Conservation (phyloP, 2,888 invertebrate species). For the Cybosia mesomella region DNA sequence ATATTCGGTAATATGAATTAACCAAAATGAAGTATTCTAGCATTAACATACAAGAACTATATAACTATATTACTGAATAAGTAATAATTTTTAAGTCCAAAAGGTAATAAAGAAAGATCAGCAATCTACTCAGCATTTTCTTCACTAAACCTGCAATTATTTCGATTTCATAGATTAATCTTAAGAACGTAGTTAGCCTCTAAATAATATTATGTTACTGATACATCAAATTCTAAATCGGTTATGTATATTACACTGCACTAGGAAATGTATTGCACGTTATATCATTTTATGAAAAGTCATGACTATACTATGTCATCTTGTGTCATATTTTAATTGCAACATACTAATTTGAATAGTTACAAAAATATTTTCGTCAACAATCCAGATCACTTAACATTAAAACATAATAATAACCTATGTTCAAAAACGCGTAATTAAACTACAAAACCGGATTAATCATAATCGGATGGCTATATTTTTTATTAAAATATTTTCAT, state of each 20-base stretch:
- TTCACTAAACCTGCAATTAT: not conserved
- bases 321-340: not conserved
- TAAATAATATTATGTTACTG: too few species aligned
- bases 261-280: too few species aligned
- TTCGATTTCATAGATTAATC: not conserved
- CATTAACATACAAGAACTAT: constrained; percentile 1
- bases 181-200: not conserved
- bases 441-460: too few species aligned
- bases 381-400: too few species aligned
- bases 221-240: too few species aligned
- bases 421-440: too few species aligned
- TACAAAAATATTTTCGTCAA: too few species aligned
- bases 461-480: too few species aligned
- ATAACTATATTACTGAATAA: not conserved
- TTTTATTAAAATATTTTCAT: not conserved
- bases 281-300: not conserved
- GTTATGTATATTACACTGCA: too few species aligned
- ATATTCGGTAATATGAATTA: not conserved
- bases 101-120: constrained; percentile 19
- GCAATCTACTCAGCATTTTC: constrained; percentile 34
- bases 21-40: constrained; percentile 11
- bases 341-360: too few species aligned
- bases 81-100: not conserved
- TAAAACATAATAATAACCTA: too few species aligned
- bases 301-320: not conserved